phyloP scores from a whole-genome alignment of 2,888 invertebrate species.

The Drosophila lutescens region DNA sequence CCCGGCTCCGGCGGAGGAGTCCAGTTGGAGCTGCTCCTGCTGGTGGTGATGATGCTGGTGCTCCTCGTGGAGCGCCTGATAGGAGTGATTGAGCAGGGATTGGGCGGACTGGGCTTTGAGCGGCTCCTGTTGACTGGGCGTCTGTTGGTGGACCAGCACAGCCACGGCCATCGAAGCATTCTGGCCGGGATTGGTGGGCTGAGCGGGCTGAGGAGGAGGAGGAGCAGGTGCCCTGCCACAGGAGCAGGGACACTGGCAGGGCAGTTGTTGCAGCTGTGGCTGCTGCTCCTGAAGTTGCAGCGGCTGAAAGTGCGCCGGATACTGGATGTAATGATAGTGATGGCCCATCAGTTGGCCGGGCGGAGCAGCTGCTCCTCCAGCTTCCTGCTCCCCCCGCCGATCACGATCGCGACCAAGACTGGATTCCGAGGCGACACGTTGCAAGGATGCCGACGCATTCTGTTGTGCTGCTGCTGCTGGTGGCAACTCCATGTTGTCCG shows the following conservation, averaged over 20 bases:
- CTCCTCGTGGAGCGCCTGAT: slow-evolving; percentile 78
- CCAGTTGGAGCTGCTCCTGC: slow-evolving; percentile 58
- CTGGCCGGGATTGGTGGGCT: slow-evolving; percentile 46
- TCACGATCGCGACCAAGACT: slow-evolving; percentile 85
- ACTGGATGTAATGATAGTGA: slow-evolving; percentile 84
- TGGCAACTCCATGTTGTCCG: slow-evolving; percentile 53
- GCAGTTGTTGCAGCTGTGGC: slow-evolving; percentile 37
- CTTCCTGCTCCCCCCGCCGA: slow-evolving; percentile 32
- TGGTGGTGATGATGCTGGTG: slow-evolving; percentile 34
- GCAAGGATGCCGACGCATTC: slow-evolving; percentile 57
- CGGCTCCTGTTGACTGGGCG: slow-evolving; percentile 58
- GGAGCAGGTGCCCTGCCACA: slow-evolving; percentile 57
- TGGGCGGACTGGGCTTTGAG: slow-evolving; percentile 75
- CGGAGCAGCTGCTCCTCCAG: slow-evolving; percentile 49
- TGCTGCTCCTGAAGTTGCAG: slow-evolving; percentile 44
- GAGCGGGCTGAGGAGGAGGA: slow-evolving; percentile 38
- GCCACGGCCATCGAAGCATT: slow-evolving; percentile 80
- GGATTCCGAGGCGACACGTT: slow-evolving; percentile 86
- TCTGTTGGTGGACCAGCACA: slow-evolving; percentile 79
- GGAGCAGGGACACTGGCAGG: slow-evolving; percentile 72
- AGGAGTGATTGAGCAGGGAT: slow-evolving; percentile 80
- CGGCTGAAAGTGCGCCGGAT: slow-evolving; percentile 73
- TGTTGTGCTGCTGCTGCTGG: slow-evolving; percentile 30
- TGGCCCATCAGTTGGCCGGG: slow-evolving; percentile 48
- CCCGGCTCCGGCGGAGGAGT: slow-evolving; percentile 54